Conservation (phyloP, 2,113 vertebrate species). For the Oceanites oceanicus region DNA sequence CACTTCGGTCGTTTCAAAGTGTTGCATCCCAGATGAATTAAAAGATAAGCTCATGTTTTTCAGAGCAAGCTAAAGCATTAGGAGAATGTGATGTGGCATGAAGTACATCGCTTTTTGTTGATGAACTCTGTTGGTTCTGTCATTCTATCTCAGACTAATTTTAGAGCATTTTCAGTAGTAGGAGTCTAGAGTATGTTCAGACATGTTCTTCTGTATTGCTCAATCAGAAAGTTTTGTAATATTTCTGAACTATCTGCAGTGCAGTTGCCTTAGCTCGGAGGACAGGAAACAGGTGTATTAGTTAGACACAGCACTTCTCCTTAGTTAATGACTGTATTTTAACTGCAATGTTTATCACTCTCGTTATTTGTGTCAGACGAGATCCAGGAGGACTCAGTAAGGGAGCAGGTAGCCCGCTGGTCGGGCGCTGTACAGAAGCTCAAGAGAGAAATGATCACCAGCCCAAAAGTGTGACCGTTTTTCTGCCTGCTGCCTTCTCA, state of each 20-base stretch:
- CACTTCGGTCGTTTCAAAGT: neutral
- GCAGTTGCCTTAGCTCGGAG: neutral
- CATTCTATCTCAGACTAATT: neutral
- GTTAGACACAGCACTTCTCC: neutral
- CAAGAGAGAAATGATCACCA: neutral
- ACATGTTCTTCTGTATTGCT: neutral
- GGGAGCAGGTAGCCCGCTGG: rapidly evolving
- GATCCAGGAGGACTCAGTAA: neutral
- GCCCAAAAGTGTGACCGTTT: neutral
- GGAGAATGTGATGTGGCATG: slow-evolving; percentile 6
- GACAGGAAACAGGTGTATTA: neutral
- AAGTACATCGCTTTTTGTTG: neutral
- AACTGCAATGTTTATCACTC: neutral
- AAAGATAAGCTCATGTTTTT: slow-evolving; percentile 50
- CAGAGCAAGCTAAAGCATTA: slow-evolving; percentile 37
- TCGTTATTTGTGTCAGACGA: neutral
- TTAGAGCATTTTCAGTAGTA: neutral
- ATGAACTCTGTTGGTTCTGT: neutral
- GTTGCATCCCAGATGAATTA: slow-evolving; percentile 19
- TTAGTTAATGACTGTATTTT: neutral
- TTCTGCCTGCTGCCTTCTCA: neutral
- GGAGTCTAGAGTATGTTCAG: neutral
- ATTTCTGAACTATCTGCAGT: neutral
- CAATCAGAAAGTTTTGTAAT: neutral
- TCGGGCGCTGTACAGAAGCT: neutral